Conservation (phyloP, 2,797 vertebrate species). For the Artibeus jamaicensis region DNA sequence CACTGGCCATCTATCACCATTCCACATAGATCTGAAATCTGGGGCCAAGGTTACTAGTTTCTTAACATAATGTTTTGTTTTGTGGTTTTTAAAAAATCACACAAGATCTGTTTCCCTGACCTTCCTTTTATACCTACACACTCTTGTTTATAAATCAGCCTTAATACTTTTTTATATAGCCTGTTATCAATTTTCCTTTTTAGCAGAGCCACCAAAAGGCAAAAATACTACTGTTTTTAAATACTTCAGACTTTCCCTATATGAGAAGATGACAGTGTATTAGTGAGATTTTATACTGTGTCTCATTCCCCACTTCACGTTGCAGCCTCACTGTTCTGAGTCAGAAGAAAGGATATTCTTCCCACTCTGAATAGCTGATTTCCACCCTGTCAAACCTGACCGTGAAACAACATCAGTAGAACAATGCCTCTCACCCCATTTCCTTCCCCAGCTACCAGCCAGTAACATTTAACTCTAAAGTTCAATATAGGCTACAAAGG, state of each 20-base stretch:
- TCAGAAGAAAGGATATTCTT: background rate
- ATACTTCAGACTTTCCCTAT: background rate
- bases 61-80: background rate
- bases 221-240: background rate
- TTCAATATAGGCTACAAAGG: background rate
- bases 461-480: background rate
- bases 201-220: background rate
- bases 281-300: background rate
- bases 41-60: background rate
- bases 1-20: rapidly evolving
- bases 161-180: background rate
- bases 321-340: background rate
- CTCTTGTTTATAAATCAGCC: background rate
- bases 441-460: background rate
- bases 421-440: background rate
- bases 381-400: background rate
- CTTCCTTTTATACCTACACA: background rate
- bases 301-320: background rate
- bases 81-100: background rate
- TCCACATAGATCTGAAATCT: background rate
- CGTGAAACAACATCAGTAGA: background rate
- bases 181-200: background rate
- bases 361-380: background rate
- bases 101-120: background rate
- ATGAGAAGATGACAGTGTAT: background rate